A percentile compares a stretch with the other conserved stretches of the same genome.
Conservation (phyloP, 2,888 invertebrate genomes). For the Caenorhabditis auriculariae region DNA sequence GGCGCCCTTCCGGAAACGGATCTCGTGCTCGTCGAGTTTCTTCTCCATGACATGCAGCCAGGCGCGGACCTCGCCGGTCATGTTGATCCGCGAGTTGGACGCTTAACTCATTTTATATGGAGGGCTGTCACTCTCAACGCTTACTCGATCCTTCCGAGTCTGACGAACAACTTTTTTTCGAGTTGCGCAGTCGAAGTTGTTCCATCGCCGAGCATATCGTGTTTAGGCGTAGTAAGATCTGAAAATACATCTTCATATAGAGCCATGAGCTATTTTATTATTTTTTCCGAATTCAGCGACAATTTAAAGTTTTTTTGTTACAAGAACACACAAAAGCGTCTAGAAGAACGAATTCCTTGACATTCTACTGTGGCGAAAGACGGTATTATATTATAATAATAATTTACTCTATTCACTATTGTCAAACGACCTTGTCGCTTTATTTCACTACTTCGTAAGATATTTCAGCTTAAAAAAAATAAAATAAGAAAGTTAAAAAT, state of each 20-base stretch:
- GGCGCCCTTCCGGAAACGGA: conserved; percentile 18
- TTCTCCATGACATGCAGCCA: conserved; percentile 39
- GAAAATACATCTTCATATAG: neutral
- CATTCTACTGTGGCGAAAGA: too few relatives aligned
- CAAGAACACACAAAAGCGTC: too few relatives aligned
- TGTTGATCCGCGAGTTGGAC: conserved; percentile 9
- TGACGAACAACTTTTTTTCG: conserved; percentile 12
- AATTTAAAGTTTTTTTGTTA: too few relatives aligned
- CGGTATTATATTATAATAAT: too few relatives aligned
- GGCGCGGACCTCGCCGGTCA: conserved; percentile 29
- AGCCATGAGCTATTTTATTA: too few relatives aligned
- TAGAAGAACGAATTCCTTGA: too few relatives aligned
- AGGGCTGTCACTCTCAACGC: conserved; percentile 5
- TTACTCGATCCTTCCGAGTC: conserved; percentile 37
- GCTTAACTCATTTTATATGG: neutral
- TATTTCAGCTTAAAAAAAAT: too few relatives aligned
- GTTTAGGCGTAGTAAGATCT: conserved; percentile 36
- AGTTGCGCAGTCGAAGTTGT: conserved; percentile 26
- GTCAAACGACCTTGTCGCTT: too few relatives aligned
- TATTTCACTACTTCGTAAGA: too few relatives aligned
- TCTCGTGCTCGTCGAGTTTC: conserved; percentile 26
- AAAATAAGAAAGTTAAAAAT: too few relatives aligned
- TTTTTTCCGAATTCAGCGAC: too few relatives aligned
- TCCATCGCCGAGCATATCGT: conserved; percentile 47
- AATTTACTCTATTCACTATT: too few relatives aligned